Percentiles rank a stretch among this genome's conserved stretches.
phyloP scores from a whole-genome alignment of 2,888 invertebrate genomes.

The Cheilosia impressa region DNA sequence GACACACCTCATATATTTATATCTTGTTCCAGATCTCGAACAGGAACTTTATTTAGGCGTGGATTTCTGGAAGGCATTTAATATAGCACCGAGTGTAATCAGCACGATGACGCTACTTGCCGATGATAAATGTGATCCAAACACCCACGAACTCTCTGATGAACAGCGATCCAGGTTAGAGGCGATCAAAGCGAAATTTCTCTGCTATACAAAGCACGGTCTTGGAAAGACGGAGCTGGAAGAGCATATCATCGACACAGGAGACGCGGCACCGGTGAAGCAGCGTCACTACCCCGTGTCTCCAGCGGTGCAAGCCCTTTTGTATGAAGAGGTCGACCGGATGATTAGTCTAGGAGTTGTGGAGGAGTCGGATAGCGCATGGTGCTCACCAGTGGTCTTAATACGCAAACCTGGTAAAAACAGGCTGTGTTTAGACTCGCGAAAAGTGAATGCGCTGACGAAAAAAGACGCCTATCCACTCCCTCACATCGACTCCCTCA shows the following conservation, averaged over 20 bases:
- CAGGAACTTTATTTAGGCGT: too few species aligned
- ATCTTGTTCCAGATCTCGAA: too few species aligned
- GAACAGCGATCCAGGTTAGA: not conserved
- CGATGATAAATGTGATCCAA: too few species aligned
- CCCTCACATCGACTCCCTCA: constrained; percentile 19
- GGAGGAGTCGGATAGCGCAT: constrained; percentile 76
- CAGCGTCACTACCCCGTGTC: constrained; percentile 70
- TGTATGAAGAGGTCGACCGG: constrained; percentile 77
- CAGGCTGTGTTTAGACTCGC: not conserved
- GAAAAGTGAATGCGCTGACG: not conserved
- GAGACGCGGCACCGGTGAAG: constrained; percentile 58
- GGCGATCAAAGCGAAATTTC: not conserved
- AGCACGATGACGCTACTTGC: too few species aligned
- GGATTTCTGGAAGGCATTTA: too few species aligned
- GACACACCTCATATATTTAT: accelerated
- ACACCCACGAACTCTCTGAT: too few species aligned
- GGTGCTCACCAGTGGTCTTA: constrained; percentile 78
- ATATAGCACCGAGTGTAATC: too few species aligned
- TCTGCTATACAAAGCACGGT: constrained; percentile 12
- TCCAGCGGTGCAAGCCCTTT: constrained; percentile 64
- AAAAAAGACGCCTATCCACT: constrained; percentile 36
- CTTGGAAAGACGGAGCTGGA: constrained; percentile 14
- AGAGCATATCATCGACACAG: not conserved
- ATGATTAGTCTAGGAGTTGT: constrained; percentile 76
- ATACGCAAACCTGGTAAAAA: constrained; percentile 71